Evolutionary conservation across 2,797 vertebrate species (phyloP).

Genomic region (Acropternis orthonyx): DNA sequence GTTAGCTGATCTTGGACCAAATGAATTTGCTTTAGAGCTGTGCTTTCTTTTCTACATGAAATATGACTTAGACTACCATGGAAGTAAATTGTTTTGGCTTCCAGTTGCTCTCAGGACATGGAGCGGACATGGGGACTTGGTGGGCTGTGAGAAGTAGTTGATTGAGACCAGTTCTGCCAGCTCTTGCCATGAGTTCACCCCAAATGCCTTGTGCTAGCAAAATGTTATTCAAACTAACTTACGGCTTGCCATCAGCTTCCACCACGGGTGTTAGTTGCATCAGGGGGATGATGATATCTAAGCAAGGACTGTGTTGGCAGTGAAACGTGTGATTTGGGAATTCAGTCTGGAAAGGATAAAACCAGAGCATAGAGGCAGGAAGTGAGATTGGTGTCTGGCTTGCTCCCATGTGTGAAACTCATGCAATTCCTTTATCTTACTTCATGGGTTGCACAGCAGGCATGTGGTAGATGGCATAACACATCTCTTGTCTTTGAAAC

Average conservation of each 20-base stretch:
- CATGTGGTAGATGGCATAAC: not conserved
- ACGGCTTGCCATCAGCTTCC: not conserved
- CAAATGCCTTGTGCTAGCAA: not conserved
- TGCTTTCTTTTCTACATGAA: not conserved
- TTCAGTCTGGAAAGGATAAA: slow-evolving; percentile 9
- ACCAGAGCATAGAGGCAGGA: not conserved
- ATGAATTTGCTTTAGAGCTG: not conserved
- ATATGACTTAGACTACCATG: not conserved
- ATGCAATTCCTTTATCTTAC: not conserved
- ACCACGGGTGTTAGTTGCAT: not conserved
- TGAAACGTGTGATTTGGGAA: not conserved
- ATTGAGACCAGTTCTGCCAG: not conserved
- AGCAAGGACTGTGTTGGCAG: not conserved
- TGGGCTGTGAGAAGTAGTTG: not conserved
- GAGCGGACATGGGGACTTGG: not conserved
- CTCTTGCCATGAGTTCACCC: not conserved
- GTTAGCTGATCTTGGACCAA: not conserved
- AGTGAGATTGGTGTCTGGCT: not conserved
- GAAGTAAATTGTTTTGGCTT: not conserved
- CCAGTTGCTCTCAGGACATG: not conserved
- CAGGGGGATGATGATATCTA: not conserved
- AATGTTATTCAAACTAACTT: not conserved
- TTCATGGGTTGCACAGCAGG: not conserved
- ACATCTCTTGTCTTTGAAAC: not conserved
- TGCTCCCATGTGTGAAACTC: not conserved